Evolutionary conservation across 2,113 vertebrate species (phyloP).

Genomic region (Albula glossodonta): DNA sequence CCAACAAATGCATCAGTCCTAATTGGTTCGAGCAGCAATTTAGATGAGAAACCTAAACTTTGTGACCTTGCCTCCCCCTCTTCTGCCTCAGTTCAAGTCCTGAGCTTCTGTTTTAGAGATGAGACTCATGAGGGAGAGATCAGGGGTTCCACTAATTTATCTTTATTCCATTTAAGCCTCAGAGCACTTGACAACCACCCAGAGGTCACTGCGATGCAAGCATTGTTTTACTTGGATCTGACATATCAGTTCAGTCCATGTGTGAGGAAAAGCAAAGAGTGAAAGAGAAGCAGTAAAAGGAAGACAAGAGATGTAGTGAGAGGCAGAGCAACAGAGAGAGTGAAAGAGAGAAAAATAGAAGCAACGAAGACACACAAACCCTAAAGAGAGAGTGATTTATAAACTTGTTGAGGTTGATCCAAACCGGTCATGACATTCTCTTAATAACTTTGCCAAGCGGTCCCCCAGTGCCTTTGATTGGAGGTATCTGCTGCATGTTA

Average conservation of each 20-base stretch:
- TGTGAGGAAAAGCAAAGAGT: not conserved
- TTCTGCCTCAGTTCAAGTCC: not conserved
- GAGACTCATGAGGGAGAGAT: not conserved
- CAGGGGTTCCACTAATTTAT: not conserved
- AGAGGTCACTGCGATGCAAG: not conserved
- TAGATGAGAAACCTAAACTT: not conserved
- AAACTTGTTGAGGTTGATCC: slow-evolving; percentile 56
- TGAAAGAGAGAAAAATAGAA: not conserved
- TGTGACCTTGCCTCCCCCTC: not conserved
- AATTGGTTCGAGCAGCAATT: not conserved
- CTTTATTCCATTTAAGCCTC: not conserved
- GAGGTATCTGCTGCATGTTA: slow-evolving; percentile 53
- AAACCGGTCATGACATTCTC: slow-evolving; percentile 57
- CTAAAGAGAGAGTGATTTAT: slow-evolving; percentile 37
- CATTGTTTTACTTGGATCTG: not conserved
- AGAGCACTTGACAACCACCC: not conserved
- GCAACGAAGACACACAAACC: slow-evolving; percentile 17
- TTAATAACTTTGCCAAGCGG: slow-evolving; percentile 52
- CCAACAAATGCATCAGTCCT: not conserved
- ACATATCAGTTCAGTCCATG: not conserved
- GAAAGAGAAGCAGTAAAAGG: not conserved
- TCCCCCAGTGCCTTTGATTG: slow-evolving; percentile 40
- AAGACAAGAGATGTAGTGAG: slow-evolving; percentile 3
- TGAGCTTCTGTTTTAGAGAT: not conserved
- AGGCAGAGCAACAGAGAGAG: not conserved